Conservation (phyloP, 2,113 vertebrate genomes). For the Craseonycteris thonglongyai region DNA sequence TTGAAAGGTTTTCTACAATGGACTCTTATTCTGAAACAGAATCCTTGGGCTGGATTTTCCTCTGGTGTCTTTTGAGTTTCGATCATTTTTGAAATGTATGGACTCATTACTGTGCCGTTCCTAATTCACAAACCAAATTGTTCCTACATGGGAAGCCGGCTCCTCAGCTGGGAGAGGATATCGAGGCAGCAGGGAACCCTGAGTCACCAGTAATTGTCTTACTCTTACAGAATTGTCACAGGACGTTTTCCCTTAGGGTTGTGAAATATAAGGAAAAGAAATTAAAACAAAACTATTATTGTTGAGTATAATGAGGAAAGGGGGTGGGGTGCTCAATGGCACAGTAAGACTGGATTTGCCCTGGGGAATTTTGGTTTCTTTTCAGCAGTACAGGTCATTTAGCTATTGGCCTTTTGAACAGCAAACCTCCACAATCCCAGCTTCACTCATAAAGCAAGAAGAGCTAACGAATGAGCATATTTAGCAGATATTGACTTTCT, state of each 20-base stretch:
- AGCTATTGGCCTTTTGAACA: conserved; percentile 56
- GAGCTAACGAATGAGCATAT: conserved; percentile 40
- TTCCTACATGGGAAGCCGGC: not conserved
- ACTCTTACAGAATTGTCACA: conserved; percentile 58
- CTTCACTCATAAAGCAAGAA: conserved; percentile 43
- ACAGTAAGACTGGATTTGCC: conserved; percentile 38
- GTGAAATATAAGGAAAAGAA: conserved; percentile 54
- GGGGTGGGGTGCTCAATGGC: conserved; percentile 46
- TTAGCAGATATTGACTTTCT: conserved; percentile 43
- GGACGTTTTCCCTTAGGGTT: conserved; percentile 59
- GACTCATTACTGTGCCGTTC: conserved; percentile 15
- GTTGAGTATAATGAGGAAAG: conserved; percentile 37
- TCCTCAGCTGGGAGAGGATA: not conserved
- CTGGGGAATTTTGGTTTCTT: conserved; percentile 12
- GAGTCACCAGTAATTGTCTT: conserved; percentile 61
- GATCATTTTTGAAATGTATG: not conserved
- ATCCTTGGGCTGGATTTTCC: not conserved
- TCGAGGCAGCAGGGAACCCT: conserved; percentile 39
- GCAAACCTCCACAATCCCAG: not conserved
- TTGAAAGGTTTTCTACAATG: not conserved
- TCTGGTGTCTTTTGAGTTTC: not conserved
- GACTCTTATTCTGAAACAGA: not conserved
- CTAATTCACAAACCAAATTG: conserved; percentile 1
- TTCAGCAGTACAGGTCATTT: conserved; percentile 35
- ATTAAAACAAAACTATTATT: conserved; percentile 59